Base-by-base conservation (phyloP, 1,140 invertebrate species). In the Ditylenchus dipsaci region DNA sequence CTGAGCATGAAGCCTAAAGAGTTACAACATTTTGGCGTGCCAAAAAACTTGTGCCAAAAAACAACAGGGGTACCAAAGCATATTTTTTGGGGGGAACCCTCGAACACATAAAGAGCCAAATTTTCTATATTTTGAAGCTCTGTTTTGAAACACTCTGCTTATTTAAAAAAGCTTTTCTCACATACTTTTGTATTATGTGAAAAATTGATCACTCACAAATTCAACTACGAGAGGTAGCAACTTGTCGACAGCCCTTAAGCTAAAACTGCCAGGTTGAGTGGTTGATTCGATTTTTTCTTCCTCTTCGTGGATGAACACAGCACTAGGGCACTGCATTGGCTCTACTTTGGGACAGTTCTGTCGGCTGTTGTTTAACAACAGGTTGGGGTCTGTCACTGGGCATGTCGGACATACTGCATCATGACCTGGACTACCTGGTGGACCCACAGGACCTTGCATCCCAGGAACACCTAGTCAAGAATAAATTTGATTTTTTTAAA, bases 361-460 rank as follows among this genome's bases (percentile, higher is more conserved):
- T 0, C 43, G 19, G 53, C 49, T 45, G n/a, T 15, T n/a, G 7
- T 45, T 63, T 21, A 61, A 45, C 19, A 78, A 58, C 17, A 62
- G 47, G 15, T 70, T 68, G 13, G 81, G 63, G 27, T 69, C 72
- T 19, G 68, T 33, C 11, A 82, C 49, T 3, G 80, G 80, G 67
- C 80, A 81, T 19, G 71, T 66, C 3, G 70, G 67, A 57, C 80
- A 81, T 27, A 72, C 59, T 0, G 76, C 78, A 56, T 81, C 76
- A 13, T 65, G 57, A 42, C 79, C 78, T 7, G 58, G 59, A 26
- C 56, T 30, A n/a, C 76, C 76, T 13, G 76, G 76, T 17, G 76
- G 76, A 61, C 68, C 71, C 0, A 73, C 53, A 11, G 78, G 77
- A n/a, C 77, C 77, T 58, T 60, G 73, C 42, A 68, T 67, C 8